Evolutionary conservation across 2,113 vertebrate species (phyloP).

Genomic region (Epinephelus fuscoguttatus): DNA sequence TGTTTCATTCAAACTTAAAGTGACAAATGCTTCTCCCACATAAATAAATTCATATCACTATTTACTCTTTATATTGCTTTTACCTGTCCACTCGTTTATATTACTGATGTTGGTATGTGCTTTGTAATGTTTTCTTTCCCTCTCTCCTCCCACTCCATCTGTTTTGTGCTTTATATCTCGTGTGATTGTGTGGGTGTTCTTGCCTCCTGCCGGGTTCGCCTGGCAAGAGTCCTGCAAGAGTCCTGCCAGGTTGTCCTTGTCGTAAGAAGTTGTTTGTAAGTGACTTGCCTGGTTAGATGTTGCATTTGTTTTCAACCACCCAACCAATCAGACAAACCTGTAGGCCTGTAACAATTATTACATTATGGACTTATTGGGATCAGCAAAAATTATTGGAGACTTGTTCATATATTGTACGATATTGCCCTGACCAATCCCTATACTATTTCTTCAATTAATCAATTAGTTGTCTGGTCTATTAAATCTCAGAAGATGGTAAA

Average conservation of each 20-base stretch:
- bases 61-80: not conserved
- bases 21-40: not conserved
- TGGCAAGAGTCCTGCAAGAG: conserved; percentile 10
- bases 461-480: no score
- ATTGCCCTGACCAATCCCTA: no score
- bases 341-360: not conserved
- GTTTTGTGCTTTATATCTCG: conserved; percentile 21
- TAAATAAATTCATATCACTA: not conserved
- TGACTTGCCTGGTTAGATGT: conserved; percentile 9
- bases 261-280: not conserved
- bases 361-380: no score
- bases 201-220: not conserved
- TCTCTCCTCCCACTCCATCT: conserved; percentile 35
- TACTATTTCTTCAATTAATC: no score
- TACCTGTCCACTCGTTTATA: not conserved
- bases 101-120: conserved; percentile 11
- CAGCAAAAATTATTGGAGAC: no score
- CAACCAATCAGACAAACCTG: not conserved
- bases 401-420: no score
- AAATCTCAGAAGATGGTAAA: no score
- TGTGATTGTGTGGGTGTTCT: conserved; percentile 10
- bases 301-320: conserved; percentile 1
- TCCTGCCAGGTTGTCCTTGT: conserved; percentile 9
- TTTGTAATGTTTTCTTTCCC: conserved; percentile 10
- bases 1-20: not conserved